Base-by-base conservation (phyloP, 2,797 vertebrate genomes). In the Oceanodroma leucorhoa region DNA sequence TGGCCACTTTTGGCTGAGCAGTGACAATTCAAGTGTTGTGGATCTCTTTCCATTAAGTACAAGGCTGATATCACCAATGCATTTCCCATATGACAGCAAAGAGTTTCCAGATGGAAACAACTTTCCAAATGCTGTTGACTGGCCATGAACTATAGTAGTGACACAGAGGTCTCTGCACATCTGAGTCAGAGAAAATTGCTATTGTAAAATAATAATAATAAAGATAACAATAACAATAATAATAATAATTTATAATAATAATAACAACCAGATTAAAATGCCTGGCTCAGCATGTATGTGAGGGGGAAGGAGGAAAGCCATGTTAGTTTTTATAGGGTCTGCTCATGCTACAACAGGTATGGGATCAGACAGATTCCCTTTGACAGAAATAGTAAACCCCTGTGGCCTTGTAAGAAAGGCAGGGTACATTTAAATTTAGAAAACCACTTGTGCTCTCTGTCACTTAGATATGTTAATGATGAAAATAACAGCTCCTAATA, bases 51-150 rank as follows among this genome's bases (percentile, higher is more conserved):
- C 85, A 60, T 46, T 82, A 93, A 82, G 40, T 41, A 79, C 58
- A 90, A 72, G 83, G 75, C 73, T 95, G 95, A 94, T 38, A 64
- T 79, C 80, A 93, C 51, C 85, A 87, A 64, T 60, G 77, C 22
- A 0, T 96, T 93, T 95, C 87, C 89, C 95, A 96, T 95, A 95
- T 90, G 91, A 93, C 76, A 96, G 91, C 62, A 90, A 87, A 92
- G 91, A 90, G 76, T 90, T 93, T 96, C 91, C 93, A 95, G 91
- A 95, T 96, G 95, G 91, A 82, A 92, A 94, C 58, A 76, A 88
- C 89, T 85, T 93, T 90, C 76, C 64, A 76, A 84, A 83, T 2
- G 12, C 91, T n/a, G 76, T 82, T 87, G 87, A 92, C 54, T 79
- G 58, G 72, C 71, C n/a, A 51, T 64, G 71, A 95, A 92, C 83